Conservation (phyloP, 2,113 vertebrate genomes). For the Synodontis membranacea region DNA sequence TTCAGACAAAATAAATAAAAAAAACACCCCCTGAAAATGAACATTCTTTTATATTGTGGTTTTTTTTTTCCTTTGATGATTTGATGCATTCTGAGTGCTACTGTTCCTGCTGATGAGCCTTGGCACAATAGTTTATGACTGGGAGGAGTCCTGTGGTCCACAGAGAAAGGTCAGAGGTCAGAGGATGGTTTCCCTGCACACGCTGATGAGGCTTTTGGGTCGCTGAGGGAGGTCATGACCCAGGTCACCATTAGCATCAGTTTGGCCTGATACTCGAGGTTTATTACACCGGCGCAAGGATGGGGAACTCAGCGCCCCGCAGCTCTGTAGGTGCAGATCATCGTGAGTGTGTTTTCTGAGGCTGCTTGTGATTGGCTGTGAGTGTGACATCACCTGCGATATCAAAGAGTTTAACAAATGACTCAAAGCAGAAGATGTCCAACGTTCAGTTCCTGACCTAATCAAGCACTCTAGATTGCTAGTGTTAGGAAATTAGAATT, state of each 20-base stretch:
- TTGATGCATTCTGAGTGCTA: slow-evolving; percentile 72
- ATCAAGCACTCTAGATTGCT: background rate
- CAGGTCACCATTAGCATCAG: slow-evolving; percentile 53
- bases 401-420: background rate
- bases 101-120: slow-evolving; percentile 75
- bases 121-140: slow-evolving; percentile 60
- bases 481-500: background rate
- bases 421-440: slow-evolving; percentile 4
- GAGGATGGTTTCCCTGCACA: slow-evolving; percentile 81
- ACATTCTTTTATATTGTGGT: slow-evolving; percentile 65
- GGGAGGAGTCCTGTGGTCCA: slow-evolving; percentile 47
- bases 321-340: slow-evolving; percentile 89
- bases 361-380: slow-evolving; percentile 66
- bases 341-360: slow-evolving; percentile 73
- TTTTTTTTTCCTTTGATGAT: slow-evolving; percentile 61
- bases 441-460: background rate
- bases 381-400: slow-evolving; percentile 79
- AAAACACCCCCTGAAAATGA: slow-evolving; percentile 66
- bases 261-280: slow-evolving; percentile 27
- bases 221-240: slow-evolving; percentile 59
- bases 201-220: slow-evolving; percentile 67
- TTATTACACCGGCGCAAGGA: slow-evolving; percentile 61
- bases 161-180: slow-evolving; percentile 61
- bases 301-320: slow-evolving; percentile 84
- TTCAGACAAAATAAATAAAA: slow-evolving; percentile 53